Percentiles rank a stretch among this genome's conserved stretches.
Conservation (phyloP, 2,797 vertebrate species). For the Thalassophryne amazonica region DNA sequence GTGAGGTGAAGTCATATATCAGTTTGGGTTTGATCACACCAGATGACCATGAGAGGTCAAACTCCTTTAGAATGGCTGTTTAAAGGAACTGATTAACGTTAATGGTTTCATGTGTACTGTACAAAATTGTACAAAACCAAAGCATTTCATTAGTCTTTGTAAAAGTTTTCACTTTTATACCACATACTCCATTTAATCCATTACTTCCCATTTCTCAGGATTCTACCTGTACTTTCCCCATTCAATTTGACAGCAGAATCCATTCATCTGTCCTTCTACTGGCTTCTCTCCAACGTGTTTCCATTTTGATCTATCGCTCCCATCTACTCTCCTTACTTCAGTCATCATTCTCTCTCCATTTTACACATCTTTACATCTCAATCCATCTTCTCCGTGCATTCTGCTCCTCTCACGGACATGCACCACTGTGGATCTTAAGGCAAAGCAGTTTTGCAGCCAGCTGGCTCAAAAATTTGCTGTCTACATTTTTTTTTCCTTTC, state of each 20-base stretch:
- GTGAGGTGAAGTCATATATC: no score
- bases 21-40: no score
- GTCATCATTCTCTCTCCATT: slow-evolving; percentile 25
- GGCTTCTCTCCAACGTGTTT: slow-evolving; percentile 11
- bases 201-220: slow-evolving; percentile 31
- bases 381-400: slow-evolving; percentile 40
- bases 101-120: no score
- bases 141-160: no score
- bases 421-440: slow-evolving; percentile 14
- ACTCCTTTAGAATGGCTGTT: no score
- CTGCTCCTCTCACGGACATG: not conserved
- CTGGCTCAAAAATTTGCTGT: slow-evolving; percentile 48
- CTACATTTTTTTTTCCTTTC: slow-evolving; percentile 38
- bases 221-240: slow-evolving; percentile 33
- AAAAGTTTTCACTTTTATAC: no score
- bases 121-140: no score
- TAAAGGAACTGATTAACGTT: no score
- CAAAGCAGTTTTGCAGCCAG: slow-evolving; percentile 53
- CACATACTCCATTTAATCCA: no score
- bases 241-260: slow-evolving; percentile 13
- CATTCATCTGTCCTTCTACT: slow-evolving; percentile 26
- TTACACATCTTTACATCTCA: slow-evolving; percentile 55
- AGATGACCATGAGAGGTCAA: no score
- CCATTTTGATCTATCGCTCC: slow-evolving; percentile 38
- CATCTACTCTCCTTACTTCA: slow-evolving; percentile 30